Evolutionary conservation across 2,888 invertebrate genomes (phyloP).

Genomic region (Amblyteles armatorius): DNA sequence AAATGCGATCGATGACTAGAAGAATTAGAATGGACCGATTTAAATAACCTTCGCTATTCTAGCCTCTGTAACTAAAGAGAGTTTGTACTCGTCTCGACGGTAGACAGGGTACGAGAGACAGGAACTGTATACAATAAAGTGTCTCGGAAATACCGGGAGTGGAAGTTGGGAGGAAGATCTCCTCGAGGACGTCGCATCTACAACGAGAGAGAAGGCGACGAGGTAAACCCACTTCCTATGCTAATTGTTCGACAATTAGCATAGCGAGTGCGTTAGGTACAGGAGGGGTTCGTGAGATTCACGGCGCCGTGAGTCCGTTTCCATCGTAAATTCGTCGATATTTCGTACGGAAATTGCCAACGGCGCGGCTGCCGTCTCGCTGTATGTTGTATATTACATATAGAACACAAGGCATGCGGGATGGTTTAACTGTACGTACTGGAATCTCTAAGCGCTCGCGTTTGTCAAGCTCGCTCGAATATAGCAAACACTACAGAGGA

Average conservation of each 20-base stretch:
- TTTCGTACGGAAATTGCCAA: constrained; percentile 69
- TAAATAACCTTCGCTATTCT: background rate
- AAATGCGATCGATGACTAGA: constrained; percentile 45
- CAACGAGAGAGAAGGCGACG: constrained; percentile 27
- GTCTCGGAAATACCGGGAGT: constrained; percentile 27
- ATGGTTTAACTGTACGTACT: constrained; percentile 19
- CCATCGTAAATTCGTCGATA: constrained; percentile 84
- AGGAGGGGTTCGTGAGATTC: constrained; percentile 68
- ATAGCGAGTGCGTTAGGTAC: constrained; percentile 77
- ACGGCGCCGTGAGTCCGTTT: constrained; percentile 78
- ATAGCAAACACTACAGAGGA: constrained; percentile 1
- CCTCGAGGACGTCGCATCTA: constrained; percentile 20
- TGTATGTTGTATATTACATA: constrained; percentile 32
- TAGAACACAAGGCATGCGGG: constrained; percentile 20
- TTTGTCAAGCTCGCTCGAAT: constrained; percentile 42
- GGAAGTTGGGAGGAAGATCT: constrained; percentile 41
- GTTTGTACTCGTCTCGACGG: background rate
- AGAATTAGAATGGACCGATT: constrained; percentile 7
- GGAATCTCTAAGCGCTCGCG: constrained; percentile 50
- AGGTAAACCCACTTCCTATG: constrained; percentile 79
- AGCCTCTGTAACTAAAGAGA: background rate
- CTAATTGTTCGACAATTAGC: constrained; percentile 83
- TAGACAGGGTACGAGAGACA: background rate
- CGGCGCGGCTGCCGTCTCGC: constrained; percentile 45
- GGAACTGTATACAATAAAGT: background rate